Evolutionary conservation across 2,797 vertebrate genomes (phyloP).

Genomic region (Notolabrus celidotus): DNA sequence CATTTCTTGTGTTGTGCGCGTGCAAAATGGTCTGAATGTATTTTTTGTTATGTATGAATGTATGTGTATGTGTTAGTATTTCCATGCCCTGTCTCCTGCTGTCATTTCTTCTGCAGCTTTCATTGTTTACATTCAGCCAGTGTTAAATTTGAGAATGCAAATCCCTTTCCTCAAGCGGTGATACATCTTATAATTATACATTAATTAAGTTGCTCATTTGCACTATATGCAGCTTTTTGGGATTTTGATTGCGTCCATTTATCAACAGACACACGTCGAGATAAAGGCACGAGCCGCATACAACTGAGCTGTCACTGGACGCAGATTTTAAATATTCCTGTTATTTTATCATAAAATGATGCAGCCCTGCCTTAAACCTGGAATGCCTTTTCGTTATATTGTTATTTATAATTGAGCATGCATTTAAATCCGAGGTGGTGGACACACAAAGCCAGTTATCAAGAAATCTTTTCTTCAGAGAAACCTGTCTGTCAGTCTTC

Average conservation of each 20-base stretch:
- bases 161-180: neutral
- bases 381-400: neutral
- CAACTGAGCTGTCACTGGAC: conserved; percentile 44
- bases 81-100: conserved; percentile 9
- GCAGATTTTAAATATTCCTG: conserved; percentile 5
- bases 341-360: neutral
- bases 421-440: neutral
- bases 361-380: neutral
- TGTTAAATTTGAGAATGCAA: conserved; percentile 9
- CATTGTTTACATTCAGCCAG: conserved; percentile 65
- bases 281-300: conserved; percentile 6
- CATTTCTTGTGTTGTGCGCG: neutral
- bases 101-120: conserved; percentile 46
- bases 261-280: conserved; percentile 1
- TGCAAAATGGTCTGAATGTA: neutral
- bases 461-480: conserved; percentile 45
- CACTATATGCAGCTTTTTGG: neutral
- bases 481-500: conserved; percentile 41
- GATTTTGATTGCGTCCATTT: neutral
- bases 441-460: conserved; percentile 14
- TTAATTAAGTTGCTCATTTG: neutral
- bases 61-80: neutral
- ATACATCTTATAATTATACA: neutral
- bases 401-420: neutral
- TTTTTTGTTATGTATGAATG: neutral